Percentiles rank a stretch among this genome's conserved stretches.
Conservation (phyloP, 2,797 vertebrate genomes). For the Xiphorhynchus erythropygius region DNA sequence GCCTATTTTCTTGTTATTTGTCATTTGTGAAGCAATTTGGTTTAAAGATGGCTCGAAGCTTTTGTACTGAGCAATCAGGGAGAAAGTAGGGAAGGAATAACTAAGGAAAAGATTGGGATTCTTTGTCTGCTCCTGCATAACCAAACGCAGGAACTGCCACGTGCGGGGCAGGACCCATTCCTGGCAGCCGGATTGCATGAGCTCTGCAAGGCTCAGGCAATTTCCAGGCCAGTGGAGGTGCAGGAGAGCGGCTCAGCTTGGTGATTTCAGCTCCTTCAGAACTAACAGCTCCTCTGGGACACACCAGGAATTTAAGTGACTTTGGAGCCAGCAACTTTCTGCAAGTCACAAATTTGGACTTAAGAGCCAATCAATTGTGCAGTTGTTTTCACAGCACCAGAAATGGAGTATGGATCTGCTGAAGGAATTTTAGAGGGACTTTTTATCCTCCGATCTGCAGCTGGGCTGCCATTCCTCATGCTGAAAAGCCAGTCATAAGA, state of each 20-base stretch:
- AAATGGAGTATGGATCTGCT: constrained; percentile 53
- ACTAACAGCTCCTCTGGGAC: constrained; percentile 2
- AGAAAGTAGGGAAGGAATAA: constrained; percentile 44
- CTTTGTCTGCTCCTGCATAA: constrained; percentile 4
- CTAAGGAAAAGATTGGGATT: constrained; percentile 32
- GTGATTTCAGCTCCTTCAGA: neutral
- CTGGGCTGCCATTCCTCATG: constrained; percentile 26
- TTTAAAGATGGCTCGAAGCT: constrained; percentile 54
- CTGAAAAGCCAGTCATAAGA: constrained; percentile 21
- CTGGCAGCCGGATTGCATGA: accelerated
- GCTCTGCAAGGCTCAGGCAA: accelerated
- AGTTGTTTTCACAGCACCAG: neutral
- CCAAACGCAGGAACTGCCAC: neutral
- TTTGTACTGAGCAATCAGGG: constrained; percentile 58
- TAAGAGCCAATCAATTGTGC: constrained; percentile 30
- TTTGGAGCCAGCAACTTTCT: neutral
- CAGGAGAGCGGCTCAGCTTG: neutral
- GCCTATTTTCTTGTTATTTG: constrained; percentile 73
- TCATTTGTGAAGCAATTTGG: constrained; percentile 74
- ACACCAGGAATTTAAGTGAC: neutral
- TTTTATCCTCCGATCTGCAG: constrained; percentile 39
- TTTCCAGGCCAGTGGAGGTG: neutral
- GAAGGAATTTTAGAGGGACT: constrained; percentile 26
- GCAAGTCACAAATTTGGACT: constrained; percentile 16
- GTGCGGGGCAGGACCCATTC: neutral